These are phyloP conservation scores for Hylaeus anthracinus DNA, from an alignment of 1,140 invertebrate species.

Conservation along the genomic window DNA sequence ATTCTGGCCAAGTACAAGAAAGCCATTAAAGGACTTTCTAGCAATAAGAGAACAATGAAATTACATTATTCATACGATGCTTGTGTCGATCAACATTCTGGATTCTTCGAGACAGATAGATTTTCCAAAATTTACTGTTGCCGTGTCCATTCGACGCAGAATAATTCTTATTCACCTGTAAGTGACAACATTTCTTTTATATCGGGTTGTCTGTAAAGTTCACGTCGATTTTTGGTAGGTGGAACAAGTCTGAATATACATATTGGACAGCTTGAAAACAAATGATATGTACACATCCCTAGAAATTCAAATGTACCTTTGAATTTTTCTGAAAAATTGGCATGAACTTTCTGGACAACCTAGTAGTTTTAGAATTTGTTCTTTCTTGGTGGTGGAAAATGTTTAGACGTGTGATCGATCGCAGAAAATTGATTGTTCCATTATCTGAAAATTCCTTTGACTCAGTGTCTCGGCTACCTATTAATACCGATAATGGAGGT, in stretches of 20 bases:
- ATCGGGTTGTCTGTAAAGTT: too few relatives aligned
- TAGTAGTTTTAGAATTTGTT: too few relatives aligned
- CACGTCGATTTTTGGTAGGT: too few relatives aligned
- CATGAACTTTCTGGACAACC: too few relatives aligned
- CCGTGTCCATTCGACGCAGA: neutral
- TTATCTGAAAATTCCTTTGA: neutral
- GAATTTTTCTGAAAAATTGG: too few relatives aligned
- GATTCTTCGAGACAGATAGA: neutral
- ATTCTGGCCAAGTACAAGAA: slow-evolving; percentile 23
- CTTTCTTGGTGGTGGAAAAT: too few relatives aligned
- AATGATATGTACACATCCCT: too few relatives aligned
- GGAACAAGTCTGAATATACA: too few relatives aligned
- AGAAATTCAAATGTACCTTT: too few relatives aligned
- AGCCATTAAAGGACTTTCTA: neutral
- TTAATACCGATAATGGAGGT: slow-evolving; percentile 40
- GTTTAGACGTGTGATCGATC: too few relatives aligned
- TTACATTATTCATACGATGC: slow-evolving; percentile 1
- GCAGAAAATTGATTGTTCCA: too few relatives aligned
- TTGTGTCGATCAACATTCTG: neutral
- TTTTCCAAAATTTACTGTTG: neutral
- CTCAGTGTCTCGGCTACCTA: neutral
- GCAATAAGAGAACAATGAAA: neutral
- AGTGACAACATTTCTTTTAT: neutral
- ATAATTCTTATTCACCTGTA: neutral
- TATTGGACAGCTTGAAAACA: too few relatives aligned